phyloP scores from a whole-genome alignment of 2,888 invertebrate genomes.

The Plusia festucae region DNA sequence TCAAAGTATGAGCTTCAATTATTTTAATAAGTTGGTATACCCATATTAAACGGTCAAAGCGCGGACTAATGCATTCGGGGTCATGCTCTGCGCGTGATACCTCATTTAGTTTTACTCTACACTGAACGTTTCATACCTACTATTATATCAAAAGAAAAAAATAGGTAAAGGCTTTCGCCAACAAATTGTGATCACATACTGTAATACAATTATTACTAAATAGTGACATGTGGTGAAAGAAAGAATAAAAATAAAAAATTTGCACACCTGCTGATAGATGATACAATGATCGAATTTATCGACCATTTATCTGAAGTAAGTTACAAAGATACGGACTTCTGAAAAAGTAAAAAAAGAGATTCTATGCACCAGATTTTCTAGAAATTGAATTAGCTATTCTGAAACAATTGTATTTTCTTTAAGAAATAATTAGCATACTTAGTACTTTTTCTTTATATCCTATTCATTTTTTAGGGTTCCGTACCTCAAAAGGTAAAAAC shows the following conservation, averaged over 20 bases:
- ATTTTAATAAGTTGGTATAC: constrained; percentile 40
- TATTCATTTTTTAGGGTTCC: neutral
- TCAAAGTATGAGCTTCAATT: constrained; percentile 27
- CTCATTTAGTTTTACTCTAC: constrained; percentile 35
- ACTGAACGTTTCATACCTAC: constrained; percentile 13
- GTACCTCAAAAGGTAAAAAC: too few species aligned
- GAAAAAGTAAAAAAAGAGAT: constrained; percentile 15
- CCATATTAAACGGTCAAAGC: constrained; percentile 15
- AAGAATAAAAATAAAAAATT: neutral
- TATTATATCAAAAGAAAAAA: too few species aligned
- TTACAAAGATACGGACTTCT: constrained; percentile 42
- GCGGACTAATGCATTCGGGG: constrained; percentile 44
- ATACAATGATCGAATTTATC: constrained; percentile 20
- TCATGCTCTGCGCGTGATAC: constrained; percentile 41
- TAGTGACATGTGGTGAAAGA: too few species aligned
- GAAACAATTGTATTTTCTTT: constrained; percentile 39
- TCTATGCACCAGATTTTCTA: constrained; percentile 21
- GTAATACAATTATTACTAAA: too few species aligned
- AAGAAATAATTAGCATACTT: constrained; percentile 7
- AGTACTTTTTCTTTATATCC: constrained; percentile 5
- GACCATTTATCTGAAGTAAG: constrained; percentile 38
- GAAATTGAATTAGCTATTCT: constrained; percentile 42
- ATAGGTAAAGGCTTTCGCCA: too few species aligned
- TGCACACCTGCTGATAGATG: too few species aligned
- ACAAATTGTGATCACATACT: too few species aligned